phyloP scores from a whole-genome alignment of 2,888 invertebrate species.

The Cerceris ruficornis region DNA sequence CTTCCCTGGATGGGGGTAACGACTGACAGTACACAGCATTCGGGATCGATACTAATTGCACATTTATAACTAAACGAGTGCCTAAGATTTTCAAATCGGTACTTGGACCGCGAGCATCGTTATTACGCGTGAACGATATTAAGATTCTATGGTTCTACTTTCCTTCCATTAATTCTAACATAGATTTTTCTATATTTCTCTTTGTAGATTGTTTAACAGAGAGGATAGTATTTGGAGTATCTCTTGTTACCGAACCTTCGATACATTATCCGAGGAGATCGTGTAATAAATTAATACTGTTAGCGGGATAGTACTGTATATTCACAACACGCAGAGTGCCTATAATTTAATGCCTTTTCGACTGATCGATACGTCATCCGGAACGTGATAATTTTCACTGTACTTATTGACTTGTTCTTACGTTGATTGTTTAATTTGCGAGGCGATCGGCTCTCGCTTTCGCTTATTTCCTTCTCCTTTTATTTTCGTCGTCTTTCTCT shows the following conservation, averaged over 20 bases:
- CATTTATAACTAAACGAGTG: constrained; percentile 1
- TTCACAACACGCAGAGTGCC: constrained; percentile 46
- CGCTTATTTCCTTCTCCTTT: not conserved
- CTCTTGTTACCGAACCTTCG: too few species aligned
- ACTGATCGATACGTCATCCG: constrained; percentile 31
- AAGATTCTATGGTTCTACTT: too few species aligned
- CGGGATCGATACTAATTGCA: constrained; percentile 17
- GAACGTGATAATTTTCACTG: constrained; percentile 8
- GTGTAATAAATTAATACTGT: too few species aligned
- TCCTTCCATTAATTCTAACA: too few species aligned
- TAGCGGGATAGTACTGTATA: constrained; percentile 9
- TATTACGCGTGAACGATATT: too few species aligned
- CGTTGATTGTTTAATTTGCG: not conserved
- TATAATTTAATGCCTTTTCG: constrained; percentile 51
- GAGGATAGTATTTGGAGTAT: too few species aligned
- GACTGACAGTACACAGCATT: constrained; percentile 11
- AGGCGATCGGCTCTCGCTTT: too few species aligned
- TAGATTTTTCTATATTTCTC: too few species aligned
- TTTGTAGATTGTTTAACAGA: not conserved
- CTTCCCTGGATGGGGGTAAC: constrained; percentile 14
- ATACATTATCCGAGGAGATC: too few species aligned
- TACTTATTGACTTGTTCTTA: constrained; percentile 1
- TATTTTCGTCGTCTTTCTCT: not conserved
- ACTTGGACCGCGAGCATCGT: constrained; percentile 16
- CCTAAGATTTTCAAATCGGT: constrained; percentile 25